Base-by-base conservation (phyloP, 2,797 vertebrate genomes). In the Ambastaia sidthimunki region DNA sequence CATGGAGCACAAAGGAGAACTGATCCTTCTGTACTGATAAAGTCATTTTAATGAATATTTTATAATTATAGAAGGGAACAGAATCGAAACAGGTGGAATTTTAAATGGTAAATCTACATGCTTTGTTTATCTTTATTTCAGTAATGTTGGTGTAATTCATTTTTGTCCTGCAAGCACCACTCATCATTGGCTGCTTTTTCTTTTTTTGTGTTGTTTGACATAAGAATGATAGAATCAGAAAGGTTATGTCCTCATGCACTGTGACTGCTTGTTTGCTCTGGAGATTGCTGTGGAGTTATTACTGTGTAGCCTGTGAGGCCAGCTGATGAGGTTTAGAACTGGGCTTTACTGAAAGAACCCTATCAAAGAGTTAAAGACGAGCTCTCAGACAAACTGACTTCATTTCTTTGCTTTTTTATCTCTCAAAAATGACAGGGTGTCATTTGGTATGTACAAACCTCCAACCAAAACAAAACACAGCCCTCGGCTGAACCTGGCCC, bases 261-360 rank as follows among this genome's bases (percentile, higher is more conserved):
- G 93, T 94, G 94, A 95, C 93, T 94, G 94, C 83, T 93, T 92
- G 92, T 93, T 93, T 95, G 93, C 95, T 96, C 94, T 87, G 88
- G 95, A 95, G 96, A 95, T 92, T 87, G 86, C 89, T 28, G 28
- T 10, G 90, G 91, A 91, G 93, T 95, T 96, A 94, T 94, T 95
- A 93, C 90, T 90, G 90, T 88, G 88, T 81, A 82, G 86, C 88
- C 89, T 82, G 89, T 78, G 82, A 86, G 89, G 89, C 88, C 87
- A 87, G 86, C 85, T 86, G 85, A 87, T 93, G 92, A 93, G 92
- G 90, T 92, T 92, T 92, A 90, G 90, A 89, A 88, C 90, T 92
- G 92, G 88, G 92, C 90, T 93, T 92, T 91, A 87, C 77, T 76
- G 77, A 78, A 62, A 71, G 69, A 69, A 70, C 84, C 82, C 50